A percentile compares a stretch with the other conserved stretches of the same genome.
Conservation (phyloP, 2,113 vertebrate genomes). For the Seriola rivoliana region DNA sequence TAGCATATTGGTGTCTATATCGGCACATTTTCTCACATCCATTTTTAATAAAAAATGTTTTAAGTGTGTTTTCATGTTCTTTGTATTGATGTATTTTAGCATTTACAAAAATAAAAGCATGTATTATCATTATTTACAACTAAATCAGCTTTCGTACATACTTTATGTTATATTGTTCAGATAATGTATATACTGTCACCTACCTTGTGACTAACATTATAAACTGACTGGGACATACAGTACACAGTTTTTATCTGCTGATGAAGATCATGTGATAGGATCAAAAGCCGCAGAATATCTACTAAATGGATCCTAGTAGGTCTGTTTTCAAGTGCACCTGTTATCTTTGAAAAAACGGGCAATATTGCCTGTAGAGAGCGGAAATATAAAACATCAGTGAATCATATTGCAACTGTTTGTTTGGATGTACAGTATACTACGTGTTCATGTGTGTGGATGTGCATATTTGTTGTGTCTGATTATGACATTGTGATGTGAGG, state of each 20-base stretch:
- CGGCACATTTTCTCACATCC: neutral
- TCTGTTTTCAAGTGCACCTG: neutral
- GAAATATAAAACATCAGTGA: neutral
- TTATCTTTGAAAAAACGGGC: neutral
- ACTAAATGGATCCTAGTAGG: neutral
- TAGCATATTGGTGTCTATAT: neutral
- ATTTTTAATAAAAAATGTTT: conserved; percentile 1
- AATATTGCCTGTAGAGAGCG: neutral
- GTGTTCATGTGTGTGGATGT: neutral
- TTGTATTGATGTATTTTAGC: neutral
- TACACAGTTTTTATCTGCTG: neutral
- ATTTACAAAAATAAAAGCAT: neutral
- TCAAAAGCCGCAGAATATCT: neutral
- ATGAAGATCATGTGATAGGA: neutral
- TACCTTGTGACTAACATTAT: neutral
- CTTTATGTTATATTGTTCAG: too few relatives aligned
- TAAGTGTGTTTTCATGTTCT: neutral
- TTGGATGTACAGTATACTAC: neutral
- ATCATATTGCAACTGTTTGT: neutral
- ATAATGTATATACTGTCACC: neutral
- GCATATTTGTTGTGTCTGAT: neutral
- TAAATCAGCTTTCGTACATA: neutral
- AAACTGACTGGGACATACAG: neutral
- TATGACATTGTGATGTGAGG: neutral
- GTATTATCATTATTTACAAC: neutral